Percentiles rank a stretch among this genome's conserved stretches.
phyloP scores from a whole-genome alignment of 2,113 vertebrate species.

The Laterallus jamaicensis region DNA sequence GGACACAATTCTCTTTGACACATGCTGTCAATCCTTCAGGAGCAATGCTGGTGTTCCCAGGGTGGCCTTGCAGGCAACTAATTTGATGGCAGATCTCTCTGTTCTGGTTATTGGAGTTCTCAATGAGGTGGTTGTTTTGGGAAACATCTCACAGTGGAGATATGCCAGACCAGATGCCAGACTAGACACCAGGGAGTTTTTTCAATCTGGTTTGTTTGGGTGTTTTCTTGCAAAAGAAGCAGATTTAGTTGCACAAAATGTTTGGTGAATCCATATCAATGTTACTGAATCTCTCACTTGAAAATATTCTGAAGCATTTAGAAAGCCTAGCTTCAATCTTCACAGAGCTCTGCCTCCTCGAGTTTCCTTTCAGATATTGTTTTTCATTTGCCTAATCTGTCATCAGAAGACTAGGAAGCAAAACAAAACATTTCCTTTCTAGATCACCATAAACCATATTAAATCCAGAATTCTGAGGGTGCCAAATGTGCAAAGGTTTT shows the following conservation, averaged over 20 bases:
- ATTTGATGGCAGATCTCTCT: not conserved
- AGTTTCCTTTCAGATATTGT: not conserved
- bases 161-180: not conserved
- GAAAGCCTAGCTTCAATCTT: not conserved
- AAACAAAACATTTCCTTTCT: not conserved
- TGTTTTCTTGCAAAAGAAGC: not conserved
- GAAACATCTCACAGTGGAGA: not conserved
- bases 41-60: not conserved
- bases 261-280: not conserved
- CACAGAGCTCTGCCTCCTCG: not conserved
- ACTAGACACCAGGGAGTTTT: not conserved
- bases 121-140: not conserved
- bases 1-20: not conserved
- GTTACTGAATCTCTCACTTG: not conserved
- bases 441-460: not conserved
- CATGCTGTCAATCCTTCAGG: accelerated
- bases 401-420: not conserved
- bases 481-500: not conserved
- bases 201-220: not conserved
- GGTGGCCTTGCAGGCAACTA: not conserved
- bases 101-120: not conserved
- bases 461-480: not conserved
- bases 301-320: not conserved
- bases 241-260: not conserved
- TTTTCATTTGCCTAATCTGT: not conserved